phyloP scores from a whole-genome alignment of 2,797 vertebrate species.

The Propithecus perrieri region DNA sequence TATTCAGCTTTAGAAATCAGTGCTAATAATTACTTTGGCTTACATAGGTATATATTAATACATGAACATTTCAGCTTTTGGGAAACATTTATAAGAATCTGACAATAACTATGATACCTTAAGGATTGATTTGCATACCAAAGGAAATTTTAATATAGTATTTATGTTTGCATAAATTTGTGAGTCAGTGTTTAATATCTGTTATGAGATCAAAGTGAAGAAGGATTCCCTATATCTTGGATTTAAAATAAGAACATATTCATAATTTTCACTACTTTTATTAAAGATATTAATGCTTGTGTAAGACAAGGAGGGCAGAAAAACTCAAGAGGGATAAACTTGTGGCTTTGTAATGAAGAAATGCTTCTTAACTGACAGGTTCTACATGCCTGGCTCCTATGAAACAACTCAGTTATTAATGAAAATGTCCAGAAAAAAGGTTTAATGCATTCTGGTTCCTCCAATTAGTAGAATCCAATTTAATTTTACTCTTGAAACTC shows the following conservation, averaged over 20 bases:
- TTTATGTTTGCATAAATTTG: not conserved
- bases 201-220: not conserved
- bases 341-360: not conserved
- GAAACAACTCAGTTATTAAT: constrained; percentile 33
- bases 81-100: not conserved
- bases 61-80: not conserved
- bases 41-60: not conserved
- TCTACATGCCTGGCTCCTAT: not conserved
- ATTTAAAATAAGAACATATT: not conserved
- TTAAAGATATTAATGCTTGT: constrained; percentile 4
- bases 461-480: constrained; percentile 35
- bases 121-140: not conserved
- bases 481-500: constrained; percentile 30
- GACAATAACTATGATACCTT: not conserved
- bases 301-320: not conserved
- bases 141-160: not conserved
- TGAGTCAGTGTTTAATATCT: not conserved
- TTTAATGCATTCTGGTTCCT: constrained; percentile 36
- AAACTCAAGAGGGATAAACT: constrained; percentile 11
- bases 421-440: not conserved
- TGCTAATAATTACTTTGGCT: not conserved
- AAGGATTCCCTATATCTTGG: not conserved
- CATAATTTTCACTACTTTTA: not conserved
- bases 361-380: constrained; percentile 45
- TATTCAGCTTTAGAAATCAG: not conserved